A percentile compares a stretch with the other conserved stretches of the same genome.
phyloP scores from a whole-genome alignment of 2,113 vertebrate species.

The Phalacrocorax aristotelis region DNA sequence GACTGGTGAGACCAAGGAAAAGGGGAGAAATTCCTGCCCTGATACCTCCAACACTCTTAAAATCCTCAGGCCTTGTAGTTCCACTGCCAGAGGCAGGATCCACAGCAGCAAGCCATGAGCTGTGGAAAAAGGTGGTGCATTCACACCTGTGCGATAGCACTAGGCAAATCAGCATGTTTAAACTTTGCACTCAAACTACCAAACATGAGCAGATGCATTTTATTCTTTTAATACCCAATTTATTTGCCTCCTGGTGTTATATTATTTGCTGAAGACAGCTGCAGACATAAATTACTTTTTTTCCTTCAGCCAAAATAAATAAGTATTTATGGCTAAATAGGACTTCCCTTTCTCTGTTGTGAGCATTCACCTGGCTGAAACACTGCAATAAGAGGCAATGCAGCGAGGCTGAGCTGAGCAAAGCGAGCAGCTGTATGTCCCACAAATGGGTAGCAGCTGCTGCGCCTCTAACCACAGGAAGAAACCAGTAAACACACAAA shows the following conservation, averaged over 20 bases:
- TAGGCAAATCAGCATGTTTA: background rate
- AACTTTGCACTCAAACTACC: background rate
- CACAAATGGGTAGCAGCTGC: background rate
- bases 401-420: fast-evolving
- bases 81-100: background rate
- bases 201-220: background rate
- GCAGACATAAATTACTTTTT: background rate
- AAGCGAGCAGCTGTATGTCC: fast-evolving
- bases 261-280: background rate
- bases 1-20: background rate
- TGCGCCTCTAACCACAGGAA: background rate
- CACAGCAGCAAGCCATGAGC: background rate
- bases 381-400: fast-evolving
- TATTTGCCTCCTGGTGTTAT: background rate
- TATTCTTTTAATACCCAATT: background rate
- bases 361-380: background rate
- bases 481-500: background rate
- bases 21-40: background rate
- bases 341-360: background rate
- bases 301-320: background rate
- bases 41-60: background rate
- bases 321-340: background rate
- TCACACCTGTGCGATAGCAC: background rate
- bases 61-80: background rate
- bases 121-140: background rate